Evolutionary conservation across 2,113 vertebrate species (phyloP).

Genomic region (Corydoras sp.): DNA sequence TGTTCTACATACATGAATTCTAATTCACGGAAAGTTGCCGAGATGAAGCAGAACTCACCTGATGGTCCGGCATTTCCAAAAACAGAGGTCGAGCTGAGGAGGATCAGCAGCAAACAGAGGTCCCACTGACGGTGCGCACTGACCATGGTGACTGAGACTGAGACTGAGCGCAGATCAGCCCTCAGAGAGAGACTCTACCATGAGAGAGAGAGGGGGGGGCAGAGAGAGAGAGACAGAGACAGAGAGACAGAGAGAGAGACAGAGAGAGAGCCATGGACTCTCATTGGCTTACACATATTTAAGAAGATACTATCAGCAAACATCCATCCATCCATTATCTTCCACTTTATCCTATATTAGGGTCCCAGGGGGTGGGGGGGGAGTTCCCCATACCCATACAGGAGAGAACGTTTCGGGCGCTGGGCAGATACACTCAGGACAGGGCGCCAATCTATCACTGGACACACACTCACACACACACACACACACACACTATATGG

Average conservation of each 20-base stretch:
- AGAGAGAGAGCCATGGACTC: constrained; percentile 4
- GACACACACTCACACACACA: too few species aligned
- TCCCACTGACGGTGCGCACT: constrained; percentile 69
- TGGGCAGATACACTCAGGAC: too few species aligned
- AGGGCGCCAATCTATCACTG: too few species aligned
- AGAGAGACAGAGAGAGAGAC: constrained; percentile 30
- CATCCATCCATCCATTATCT: too few species aligned
- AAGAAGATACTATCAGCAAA: background rate
- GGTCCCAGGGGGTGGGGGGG: too few species aligned
- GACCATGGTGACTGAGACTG: constrained; percentile 71
- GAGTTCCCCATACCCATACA: too few species aligned
- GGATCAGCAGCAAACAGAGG: constrained; percentile 72
- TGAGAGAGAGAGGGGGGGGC: constrained; percentile 50
- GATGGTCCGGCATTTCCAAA: constrained; percentile 70
- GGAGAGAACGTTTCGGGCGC: too few species aligned
- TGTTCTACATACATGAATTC: too few species aligned
- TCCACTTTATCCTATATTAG: too few species aligned
- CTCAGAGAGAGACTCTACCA: constrained; percentile 59
- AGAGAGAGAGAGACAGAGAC: constrained; percentile 40
- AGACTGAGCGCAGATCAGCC: constrained; percentile 59
- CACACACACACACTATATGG: too few species aligned
- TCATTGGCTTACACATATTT: constrained; percentile 19
- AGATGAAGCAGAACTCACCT: constrained; percentile 68
- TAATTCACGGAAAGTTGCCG: constrained; percentile 7
- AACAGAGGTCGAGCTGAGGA: constrained; percentile 68